phyloP scores from a whole-genome alignment of 2,113 vertebrate species.

The Nanorana parkeri region DNA sequence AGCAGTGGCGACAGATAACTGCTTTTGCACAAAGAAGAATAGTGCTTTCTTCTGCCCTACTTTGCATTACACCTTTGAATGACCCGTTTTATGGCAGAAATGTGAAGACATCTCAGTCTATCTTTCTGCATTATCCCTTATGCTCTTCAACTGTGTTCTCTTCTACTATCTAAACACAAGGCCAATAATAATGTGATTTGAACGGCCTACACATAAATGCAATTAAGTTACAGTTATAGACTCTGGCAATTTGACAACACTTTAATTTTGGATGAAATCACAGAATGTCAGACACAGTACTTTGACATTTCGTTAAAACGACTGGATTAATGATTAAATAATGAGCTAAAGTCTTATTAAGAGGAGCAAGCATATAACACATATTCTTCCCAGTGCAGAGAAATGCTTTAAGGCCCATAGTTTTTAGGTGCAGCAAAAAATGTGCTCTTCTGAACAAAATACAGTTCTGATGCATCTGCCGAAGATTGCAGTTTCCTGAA shows the following conservation, averaged over 20 bases:
- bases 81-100: too few species aligned
- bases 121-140: too few species aligned
- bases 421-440: too few species aligned
- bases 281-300: background rate
- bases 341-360: background rate
- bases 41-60: too few species aligned
- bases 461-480: too few species aligned
- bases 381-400: background rate
- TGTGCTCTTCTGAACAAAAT: too few species aligned
- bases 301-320: background rate
- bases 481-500: too few species aligned
- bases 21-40: too few species aligned
- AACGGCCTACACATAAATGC: background rate
- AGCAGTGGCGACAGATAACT: too few species aligned
- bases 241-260: background rate
- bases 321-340: background rate
- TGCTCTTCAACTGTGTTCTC: background rate
- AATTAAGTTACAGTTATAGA: conserved; percentile 8
- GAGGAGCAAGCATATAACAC: background rate
- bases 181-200: background rate
- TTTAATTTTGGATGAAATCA: conserved; percentile 8
- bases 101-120: too few species aligned
- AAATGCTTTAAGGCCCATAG: too few species aligned
- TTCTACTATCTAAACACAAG: background rate
- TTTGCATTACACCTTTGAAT: too few species aligned